Evolutionary conservation across 2,888 invertebrate species (phyloP).

Genomic region (Pristionchus fissidentatus): DNA sequence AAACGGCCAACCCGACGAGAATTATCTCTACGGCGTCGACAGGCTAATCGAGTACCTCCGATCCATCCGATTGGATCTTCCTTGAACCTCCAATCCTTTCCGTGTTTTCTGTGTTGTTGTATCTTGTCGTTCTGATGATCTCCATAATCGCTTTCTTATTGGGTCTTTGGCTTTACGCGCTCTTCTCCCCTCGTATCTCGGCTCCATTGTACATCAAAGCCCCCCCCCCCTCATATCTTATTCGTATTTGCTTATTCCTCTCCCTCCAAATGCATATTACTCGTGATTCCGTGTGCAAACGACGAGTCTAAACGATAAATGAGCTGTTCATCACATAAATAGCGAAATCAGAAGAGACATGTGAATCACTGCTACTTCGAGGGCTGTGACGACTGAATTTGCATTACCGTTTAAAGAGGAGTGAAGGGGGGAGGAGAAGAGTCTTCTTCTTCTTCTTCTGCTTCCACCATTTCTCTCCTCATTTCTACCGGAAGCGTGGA

Average conservation of each 20-base stretch:
- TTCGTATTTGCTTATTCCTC: too few species aligned
- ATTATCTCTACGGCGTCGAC: conserved; percentile 36
- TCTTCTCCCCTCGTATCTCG: conserved; percentile 1
- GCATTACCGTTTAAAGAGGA: background rate
- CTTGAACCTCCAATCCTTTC: background rate
- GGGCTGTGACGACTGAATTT: background rate
- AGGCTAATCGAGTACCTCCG: background rate
- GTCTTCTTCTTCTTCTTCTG: conserved; percentile 12
- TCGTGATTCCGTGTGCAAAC: conserved; percentile 3
- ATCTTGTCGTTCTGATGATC: conserved; percentile 7
- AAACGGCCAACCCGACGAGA: conserved; percentile 29
- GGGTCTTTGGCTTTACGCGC: conserved; percentile 17
- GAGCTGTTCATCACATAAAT: background rate
- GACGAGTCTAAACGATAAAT: background rate
- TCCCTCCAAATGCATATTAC: conserved; percentile 5
- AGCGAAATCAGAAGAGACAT: background rate
- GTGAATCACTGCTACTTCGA: background rate
- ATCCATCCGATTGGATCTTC: conserved; percentile 5
- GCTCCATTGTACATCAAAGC: conserved; percentile 9
- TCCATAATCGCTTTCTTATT: conserved; percentile 24
- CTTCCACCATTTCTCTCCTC: conserved; percentile 29
- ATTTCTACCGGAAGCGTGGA: conserved; percentile 38
- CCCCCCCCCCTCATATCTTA: conserved; percentile 1
- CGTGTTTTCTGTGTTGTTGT: background rate
- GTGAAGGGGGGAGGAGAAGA: background rate